Base-by-base conservation (phyloP, 1,140 invertebrate species). In the Heliothis virescens region DNA sequence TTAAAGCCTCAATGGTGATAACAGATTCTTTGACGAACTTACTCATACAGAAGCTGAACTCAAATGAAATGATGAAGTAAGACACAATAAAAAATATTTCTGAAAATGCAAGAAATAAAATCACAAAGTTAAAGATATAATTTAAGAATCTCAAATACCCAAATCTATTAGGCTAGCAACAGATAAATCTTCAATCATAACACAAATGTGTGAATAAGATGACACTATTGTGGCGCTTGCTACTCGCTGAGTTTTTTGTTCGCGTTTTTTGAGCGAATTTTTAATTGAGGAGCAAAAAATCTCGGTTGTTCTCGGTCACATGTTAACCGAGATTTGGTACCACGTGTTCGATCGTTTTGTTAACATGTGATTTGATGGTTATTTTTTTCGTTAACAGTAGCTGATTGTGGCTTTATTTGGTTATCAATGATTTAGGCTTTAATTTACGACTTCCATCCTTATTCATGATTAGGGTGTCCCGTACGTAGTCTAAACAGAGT, bases 211-310 rank as follows among this genome's bases (percentile, higher is more conserved):
- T 50, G 41, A 21, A 60, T 60, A 26, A 67, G 41, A 21, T 67
- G 63, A 67, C 63, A 48, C n/a, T 48, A 67, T 12, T 67, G 16
- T 48, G 41, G 41, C 63, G 41, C 63, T 48, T 10, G 63, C 41
- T 48, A 21, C 62, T 47, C n/a, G 12, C 7, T 18, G 0, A 48
- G 0, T 67, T 67, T 67, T 67, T 67, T 12, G 12, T 0, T 12
- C n/a, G 16, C 1, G n/a, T 67, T 67, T 62, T 67, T 67, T 67
- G 16, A 7, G 41, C 41, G n/a, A 48, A 48, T 48, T n/a, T 65
- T 67, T 67, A 67, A 67, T 67, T 67, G 63, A 21, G 63, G 63
- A 47, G 34, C 16, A 41, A 63, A 63, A 67, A 67, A 67, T 48
- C 41, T 48, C 15, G 41, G 47, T 5, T 48, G 11, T 21, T n/a